A percentile compares a stretch with the other conserved stretches of the same genome.
Evolutionary conservation across 2,797 vertebrate species (phyloP).

Genomic region (Macropus fuliginosus): DNA sequence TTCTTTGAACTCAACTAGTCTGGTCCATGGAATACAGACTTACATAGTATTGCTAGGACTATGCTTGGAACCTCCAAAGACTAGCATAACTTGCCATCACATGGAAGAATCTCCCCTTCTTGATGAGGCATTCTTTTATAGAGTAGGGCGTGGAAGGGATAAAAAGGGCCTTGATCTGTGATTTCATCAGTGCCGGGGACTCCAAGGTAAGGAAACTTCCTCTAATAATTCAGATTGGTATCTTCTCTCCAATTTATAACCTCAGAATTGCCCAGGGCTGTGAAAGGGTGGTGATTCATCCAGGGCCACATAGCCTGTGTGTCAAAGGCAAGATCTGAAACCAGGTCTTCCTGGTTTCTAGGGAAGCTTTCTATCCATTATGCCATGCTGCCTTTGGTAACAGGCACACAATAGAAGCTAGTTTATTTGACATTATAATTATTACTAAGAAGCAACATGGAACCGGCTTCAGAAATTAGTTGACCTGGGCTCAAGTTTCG

Average conservation of each 20-base stretch:
- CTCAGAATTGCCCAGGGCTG: no score
- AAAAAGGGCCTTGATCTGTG: neutral
- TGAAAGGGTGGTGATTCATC: neutral
- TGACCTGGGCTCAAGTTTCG: neutral
- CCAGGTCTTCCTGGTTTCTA: neutral
- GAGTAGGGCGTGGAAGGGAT: neutral
- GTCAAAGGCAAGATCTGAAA: neutral
- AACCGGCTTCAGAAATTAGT: neutral
- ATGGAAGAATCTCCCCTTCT: neutral
- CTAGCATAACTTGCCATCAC: neutral
- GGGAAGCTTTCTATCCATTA: neutral
- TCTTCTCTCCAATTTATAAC: no score
- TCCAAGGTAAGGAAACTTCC: neutral
- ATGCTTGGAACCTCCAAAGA: neutral
- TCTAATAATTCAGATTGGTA: neutral
- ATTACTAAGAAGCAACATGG: neutral
- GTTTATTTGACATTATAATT: neutral
- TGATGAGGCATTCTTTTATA: neutral
- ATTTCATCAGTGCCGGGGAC: neutral
- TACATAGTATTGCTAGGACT: neutral
- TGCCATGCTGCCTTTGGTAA: neutral
- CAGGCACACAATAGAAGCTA: neutral
- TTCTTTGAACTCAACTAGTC: neutral
- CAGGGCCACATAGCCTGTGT: neutral
- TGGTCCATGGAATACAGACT: neutral